phyloP scores from a whole-genome alignment of 2,113 vertebrate species.

The Zosterops japonicus region DNA sequence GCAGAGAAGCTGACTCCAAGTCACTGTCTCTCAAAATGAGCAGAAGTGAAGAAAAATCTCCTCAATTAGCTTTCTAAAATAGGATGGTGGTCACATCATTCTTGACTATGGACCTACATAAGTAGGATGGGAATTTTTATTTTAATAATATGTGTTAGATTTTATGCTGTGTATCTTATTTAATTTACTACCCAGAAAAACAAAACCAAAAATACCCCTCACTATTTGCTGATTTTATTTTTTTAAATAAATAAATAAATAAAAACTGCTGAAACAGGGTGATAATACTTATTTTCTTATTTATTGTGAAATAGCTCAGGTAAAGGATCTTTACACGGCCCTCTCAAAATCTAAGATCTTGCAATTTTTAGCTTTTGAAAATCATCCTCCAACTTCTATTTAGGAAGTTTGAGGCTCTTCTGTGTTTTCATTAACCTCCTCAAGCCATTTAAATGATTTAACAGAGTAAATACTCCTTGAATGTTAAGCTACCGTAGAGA shows the following conservation, averaged over 20 bases:
- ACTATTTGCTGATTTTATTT: background rate
- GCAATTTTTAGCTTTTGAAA: background rate
- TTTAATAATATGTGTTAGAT: background rate
- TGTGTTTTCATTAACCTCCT: background rate
- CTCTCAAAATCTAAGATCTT: background rate
- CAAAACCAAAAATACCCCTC: no score
- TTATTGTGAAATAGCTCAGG: background rate
- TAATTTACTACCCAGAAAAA: background rate
- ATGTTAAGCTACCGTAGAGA: background rate
- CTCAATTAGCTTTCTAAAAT: background rate
- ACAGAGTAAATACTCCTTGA: background rate
- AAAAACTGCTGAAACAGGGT: rapidly evolving
- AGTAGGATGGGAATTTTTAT: background rate
- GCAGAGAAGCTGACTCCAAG: background rate
- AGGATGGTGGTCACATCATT: background rate
- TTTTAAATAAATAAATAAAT: background rate
- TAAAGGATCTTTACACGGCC: background rate
- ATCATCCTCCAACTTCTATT: background rate
- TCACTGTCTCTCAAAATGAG: background rate
- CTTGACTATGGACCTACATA: background rate
- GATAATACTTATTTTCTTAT: background rate
- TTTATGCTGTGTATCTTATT: background rate
- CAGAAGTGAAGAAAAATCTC: background rate
- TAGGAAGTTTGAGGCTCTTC: background rate
- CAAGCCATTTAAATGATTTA: background rate